Evolutionary conservation across 2,113 vertebrate genomes (phyloP), one percentile per base, ranked within the genome.

Genomic region (Cynoglossus semilaevis): DNA sequence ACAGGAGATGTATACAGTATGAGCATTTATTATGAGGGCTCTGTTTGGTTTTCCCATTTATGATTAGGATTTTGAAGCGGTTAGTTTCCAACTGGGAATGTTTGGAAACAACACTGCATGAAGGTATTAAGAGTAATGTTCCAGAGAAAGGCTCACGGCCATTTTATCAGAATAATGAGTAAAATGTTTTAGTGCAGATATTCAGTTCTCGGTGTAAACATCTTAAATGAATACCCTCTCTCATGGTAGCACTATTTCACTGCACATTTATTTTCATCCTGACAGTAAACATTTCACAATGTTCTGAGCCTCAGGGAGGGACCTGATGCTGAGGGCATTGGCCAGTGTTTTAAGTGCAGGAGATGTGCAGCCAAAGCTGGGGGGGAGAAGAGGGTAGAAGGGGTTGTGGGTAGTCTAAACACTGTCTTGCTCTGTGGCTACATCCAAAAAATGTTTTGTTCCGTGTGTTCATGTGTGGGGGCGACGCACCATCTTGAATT

Each of bases 391-490:
- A 55, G 46, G 22, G 60, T 63, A 77, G 68, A 63, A 70, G 66
- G 60, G 63, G 81, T 76, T 82, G 77, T 80, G 80, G 79, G 77
- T 63, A 70, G 77, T 76, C 72, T 84, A 88, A 87, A 84, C 84
- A 84, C 76, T 10, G 68, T 79, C 69, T 79, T 82, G 65, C 80
- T 84, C 72, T 85, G 85, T 67, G 82, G 82, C 76, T 55, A 15
- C 35, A 63, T 79, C 73, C 79, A 64, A 76, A 29, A 74, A 82
- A 79, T 82, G 77, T 70, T 70, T 77, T 59, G 63, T 16, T 74
- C 49, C 58, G 77, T 40, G 54, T 66, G 50, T 54, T 73, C 38
- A 51, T 18, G 49, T 47, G 66, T 1, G 67, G 48, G 45, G 70
- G 67, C 22, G 18, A 80, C 8, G 37, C 64, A 58, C 72, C 61